Base-by-base conservation (phyloP, 2,888 invertebrate species). In the Plutella xylostella region DNA sequence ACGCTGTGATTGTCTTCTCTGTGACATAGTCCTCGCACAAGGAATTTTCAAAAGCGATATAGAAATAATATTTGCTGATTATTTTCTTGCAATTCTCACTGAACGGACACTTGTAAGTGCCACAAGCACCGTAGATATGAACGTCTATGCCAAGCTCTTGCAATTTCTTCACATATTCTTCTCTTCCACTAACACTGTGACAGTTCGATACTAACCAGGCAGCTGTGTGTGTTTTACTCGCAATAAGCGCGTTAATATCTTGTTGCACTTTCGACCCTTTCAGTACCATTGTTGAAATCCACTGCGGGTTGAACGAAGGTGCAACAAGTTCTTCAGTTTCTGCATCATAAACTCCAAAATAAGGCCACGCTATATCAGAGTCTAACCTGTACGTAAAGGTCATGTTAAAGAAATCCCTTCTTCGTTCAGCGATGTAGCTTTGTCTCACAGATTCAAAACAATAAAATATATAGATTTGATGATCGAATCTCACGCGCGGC, bases 21-120 rank as follows among this genome's bases (percentile, higher is more conserved):
- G 90, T 90, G 31, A 91, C 87, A 61, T 91, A 91, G 63, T 91
- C 90, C 39, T 74, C 66, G 66, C 90, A 91, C 48, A 89, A 79
- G 7, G 89, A 88, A 59, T 90, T 91, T 60, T 91, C 90, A 55
- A 90, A 90, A 7, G 85, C 69, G 45, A 91, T 68, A 56, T 90
- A 90, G 60, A 91, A 91, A 60, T 87, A 88, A 60, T 90, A 91
- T n/a, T 68, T 63, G 51, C 80, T 76, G 25, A 79, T 48, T 63
- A 66, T 68, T n/a, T 53, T 53, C 20, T 62, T 55, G 47, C 85
- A 86, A 18, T 46, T 35, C 4, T 49, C 43, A 6, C 45, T 43
- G 41, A 50, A 54, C 1, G 58, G 52, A 45, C 68, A 84, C 55
- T 54, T 64, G 2, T 65, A 52, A 0, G 56, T 51, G 1, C 89